A percentile compares a stretch with the other conserved stretches of the same genome.
These are phyloP conservation scores for Bombus sylvicola DNA, from an alignment of 1,140 invertebrate genomes.

Conservation along the genomic window DNA sequence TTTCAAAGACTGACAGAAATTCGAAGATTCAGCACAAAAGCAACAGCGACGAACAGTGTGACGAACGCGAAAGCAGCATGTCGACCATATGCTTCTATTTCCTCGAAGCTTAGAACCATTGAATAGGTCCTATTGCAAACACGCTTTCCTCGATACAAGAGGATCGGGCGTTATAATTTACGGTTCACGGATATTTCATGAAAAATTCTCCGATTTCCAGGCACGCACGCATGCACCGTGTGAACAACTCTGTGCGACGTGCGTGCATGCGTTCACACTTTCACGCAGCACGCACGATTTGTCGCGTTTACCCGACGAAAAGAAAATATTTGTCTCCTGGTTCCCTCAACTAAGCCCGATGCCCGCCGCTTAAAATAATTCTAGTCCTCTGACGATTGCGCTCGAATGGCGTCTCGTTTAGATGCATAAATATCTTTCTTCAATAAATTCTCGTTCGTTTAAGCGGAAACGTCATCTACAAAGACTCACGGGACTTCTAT, in stretches of 20 bases:
- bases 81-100: slow-evolving; percentile 4
- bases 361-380: slow-evolving; percentile 29
- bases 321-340: slow-evolving; percentile 34
- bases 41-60: background rate
- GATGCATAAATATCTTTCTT: background rate
- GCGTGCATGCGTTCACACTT: slow-evolving; percentile 13
- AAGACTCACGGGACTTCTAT: background rate
- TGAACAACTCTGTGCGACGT: background rate
- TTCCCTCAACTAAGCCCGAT: slow-evolving; percentile 19
- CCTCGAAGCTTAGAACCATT: background rate
- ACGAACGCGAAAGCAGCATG: background rate
- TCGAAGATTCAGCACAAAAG: background rate
- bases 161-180: slow-evolving; percentile 40
- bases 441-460: background rate
- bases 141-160: background rate
- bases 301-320: slow-evolving; percentile 38
- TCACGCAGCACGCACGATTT: slow-evolving; percentile 18
- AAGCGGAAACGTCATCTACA: background rate
- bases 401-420: background rate
- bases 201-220: slow-evolving; percentile 31
- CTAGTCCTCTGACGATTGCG: background rate
- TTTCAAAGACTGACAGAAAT: background rate
- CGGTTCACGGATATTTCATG: slow-evolving; percentile 18
- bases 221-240: slow-evolving; percentile 3
- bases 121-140: background rate